Evolutionary conservation across 1,140 invertebrate species (phyloP), one percentile per base, ranked within the genome.

Genomic region (Propsilocerus akamusi): DNA sequence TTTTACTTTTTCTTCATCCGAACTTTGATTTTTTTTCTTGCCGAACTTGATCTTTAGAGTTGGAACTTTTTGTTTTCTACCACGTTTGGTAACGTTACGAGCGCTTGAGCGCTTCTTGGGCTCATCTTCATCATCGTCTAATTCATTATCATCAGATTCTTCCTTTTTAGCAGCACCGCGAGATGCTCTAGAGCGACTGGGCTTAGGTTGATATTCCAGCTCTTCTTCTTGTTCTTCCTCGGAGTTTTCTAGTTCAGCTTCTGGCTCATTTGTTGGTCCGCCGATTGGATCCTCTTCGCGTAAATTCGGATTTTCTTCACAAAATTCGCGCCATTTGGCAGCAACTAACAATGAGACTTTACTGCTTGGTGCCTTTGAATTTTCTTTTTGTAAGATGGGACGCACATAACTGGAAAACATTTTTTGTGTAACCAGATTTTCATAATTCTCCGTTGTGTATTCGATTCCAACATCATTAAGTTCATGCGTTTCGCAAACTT

Each of bases 271-370:
- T 49, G 52, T 50, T 41, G 17, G n/a, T 41, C 22, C 34, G 8
- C 22, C 34, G 4, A 8, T 20, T 8, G 17, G 8, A 48, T 60
- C 59, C n/a, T 49, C 49, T 49, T 60, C 55, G 51, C 66, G 59
- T 5, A 80, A 72, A 59, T 87, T 75, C 0, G 87, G 88, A 71
- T 92, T 90, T n/a, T 78, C 71, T 54, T 84, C 80, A 17, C 80
- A 82, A 68, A 97, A 97, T 59, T 96, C 86, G 22, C 92, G 74
- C 93, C 93, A 97, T 59, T 97, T 97, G 0, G 93, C 93, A 2
- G 88, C 90, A 11, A 97, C 86, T 23, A 97, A 69, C 80, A 93
- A 91, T 80, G 96, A 92, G 37, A 97, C 71, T 66, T 95, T 96
- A 0, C 88, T 83, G 67, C 89, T 88, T 47, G 85, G 86, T 67